phyloP scores from a whole-genome alignment of 2,888 invertebrate genomes.

The Latrodectus hesperus region DNA sequence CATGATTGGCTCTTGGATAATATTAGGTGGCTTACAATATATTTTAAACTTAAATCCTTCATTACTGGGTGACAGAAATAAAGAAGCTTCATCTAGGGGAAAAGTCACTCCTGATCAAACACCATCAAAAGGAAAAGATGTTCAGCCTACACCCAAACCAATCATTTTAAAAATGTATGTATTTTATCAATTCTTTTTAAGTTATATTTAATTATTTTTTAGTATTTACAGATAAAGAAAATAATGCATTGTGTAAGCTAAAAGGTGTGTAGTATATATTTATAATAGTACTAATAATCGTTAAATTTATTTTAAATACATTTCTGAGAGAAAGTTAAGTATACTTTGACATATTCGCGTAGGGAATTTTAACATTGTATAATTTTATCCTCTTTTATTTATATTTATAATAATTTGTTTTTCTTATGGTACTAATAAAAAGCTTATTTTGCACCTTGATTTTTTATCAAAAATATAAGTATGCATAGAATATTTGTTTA shows the following conservation, averaged over 20 bases:
- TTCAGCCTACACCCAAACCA: constrained; percentile 75
- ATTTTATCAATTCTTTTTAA: background rate
- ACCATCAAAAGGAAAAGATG: constrained; percentile 69
- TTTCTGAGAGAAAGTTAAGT: no score
- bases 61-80: constrained; percentile 72
- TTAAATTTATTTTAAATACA: no score
- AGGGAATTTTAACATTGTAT: no score
- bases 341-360: no score
- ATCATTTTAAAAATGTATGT: constrained; percentile 83
- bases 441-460: no score
- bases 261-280: no score
- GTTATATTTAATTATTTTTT: background rate
- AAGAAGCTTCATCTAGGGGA: constrained; percentile 76
- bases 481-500: no score
- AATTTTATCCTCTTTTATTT: no score
- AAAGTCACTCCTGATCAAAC: constrained; percentile 69
- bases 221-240: background rate
- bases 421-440: no score
- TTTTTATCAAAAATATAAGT: no score
- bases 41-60: constrained; percentile 72
- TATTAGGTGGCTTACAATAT: constrained; percentile 88
- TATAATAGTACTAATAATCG: background rate
- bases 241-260: background rate
- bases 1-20: constrained; percentile 90
- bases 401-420: no score